These are phyloP conservation scores for Desmodus rotundus DNA, from an alignment of 2,113 vertebrate genomes.

Conservation along the genomic window DNA sequence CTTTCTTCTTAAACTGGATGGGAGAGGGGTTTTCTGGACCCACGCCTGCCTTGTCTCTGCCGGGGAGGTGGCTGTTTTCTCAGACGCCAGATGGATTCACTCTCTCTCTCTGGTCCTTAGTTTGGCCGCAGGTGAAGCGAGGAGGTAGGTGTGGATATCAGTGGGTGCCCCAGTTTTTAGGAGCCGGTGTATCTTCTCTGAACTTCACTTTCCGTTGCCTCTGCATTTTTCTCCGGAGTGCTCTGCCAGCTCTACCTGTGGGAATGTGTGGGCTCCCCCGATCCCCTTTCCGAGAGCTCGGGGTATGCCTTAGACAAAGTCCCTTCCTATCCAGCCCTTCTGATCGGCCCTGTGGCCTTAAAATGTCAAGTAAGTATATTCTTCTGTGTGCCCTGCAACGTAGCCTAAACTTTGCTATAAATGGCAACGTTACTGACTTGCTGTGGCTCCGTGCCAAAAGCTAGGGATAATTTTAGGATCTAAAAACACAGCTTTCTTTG, in stretches of 20 bases:
- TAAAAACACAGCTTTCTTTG: constrained; percentile 54
- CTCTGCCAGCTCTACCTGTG: background rate
- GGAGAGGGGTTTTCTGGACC: background rate
- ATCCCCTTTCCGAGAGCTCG: background rate
- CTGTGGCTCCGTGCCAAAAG: constrained; percentile 37
- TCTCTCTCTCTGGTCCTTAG: background rate
- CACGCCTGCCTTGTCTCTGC: background rate
- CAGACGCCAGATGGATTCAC: background rate
- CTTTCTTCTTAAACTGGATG: background rate
- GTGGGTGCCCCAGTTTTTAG: background rate
- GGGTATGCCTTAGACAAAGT: background rate
- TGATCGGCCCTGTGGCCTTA: background rate
- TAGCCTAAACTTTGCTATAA: constrained; percentile 62
- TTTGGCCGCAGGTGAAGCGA: background rate
- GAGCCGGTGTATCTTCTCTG: background rate
- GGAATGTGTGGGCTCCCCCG: background rate
- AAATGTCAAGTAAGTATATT: background rate
- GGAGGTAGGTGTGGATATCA: background rate
- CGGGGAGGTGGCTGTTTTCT: background rate
- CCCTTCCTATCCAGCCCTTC: background rate
- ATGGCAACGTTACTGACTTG: constrained; percentile 60
- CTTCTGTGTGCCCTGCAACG: constrained; percentile 19
- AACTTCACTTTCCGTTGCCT: background rate
- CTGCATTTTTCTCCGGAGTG: background rate
- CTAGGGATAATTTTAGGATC: constrained; percentile 63